Base-by-base conservation (phyloP, 2,888 invertebrate genomes). In the Morpho helenor region DNA sequence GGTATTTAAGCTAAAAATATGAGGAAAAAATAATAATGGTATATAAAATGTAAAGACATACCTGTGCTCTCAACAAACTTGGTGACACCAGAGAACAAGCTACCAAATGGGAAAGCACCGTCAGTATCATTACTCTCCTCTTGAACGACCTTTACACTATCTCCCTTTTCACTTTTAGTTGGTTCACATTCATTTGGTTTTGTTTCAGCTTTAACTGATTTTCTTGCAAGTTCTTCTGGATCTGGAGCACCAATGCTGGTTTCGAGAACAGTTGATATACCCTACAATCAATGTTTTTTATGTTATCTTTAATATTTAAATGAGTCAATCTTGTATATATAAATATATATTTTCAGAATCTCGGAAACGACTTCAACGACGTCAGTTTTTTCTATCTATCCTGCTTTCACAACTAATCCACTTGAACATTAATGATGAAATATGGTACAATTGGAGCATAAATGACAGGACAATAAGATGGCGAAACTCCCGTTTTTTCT, bases 241-340 rank as follows among this genome's bases (percentile, higher is more conserved):
- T 96, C 93, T 0, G 97, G 96, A 0, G 95, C 95, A 3, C 97
- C 97, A 43, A 98, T 94, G 9, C 95, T 93, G 46, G 93, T 93
- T 88, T 97, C 97, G 60, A 97, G 77, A 8, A 96, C 94, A 52
- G 93, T 94, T 60, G 92, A 93, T 59, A 97, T 86, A 3, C 97
- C 96, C 84, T 97, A 95, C 8, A 45, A 50, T 49, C 7, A 54
- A 50, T 9, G n/a, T n/a, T 10, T 16, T 16, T 16, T 16, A 16
- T 16, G 16, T 16, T 16, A 16, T n/a, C n/a, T n/a, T n/a, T n/a
- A n/a, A n/a, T n/a, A n/a, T n/a, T n/a, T n/a, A n/a, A n/a, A n/a
- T n/a, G n/a, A n/a, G n/a, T n/a, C n/a, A n/a, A n/a, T n/a, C n/a
- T n/a, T n/a, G n/a, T n/a, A n/a, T n/a, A n/a, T n/a, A n/a, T n/a